phyloP scores from a whole-genome alignment of 2,797 vertebrate genomes.

The Botia almorhae region DNA sequence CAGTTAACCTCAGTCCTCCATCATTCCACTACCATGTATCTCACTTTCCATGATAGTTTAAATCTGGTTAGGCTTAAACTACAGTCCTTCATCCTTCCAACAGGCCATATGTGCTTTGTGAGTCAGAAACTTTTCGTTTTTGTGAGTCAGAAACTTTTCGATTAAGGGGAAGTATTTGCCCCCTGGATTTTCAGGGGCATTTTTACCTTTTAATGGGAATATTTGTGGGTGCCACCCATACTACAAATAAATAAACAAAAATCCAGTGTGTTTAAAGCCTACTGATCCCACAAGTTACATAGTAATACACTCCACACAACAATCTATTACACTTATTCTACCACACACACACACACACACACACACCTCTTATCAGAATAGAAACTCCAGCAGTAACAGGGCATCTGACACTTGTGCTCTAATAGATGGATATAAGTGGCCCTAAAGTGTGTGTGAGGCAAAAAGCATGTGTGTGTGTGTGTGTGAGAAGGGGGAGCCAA shows the following conservation, averaged over 20 bases:
- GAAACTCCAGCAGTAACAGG: constrained; percentile 41
- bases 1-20: not conserved
- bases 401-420: constrained; percentile 53
- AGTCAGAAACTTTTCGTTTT: no score
- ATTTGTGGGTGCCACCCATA: no score
- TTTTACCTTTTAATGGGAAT: no score
- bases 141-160: no score
- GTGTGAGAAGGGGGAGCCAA: constrained; percentile 52
- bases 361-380: constrained; percentile 25
- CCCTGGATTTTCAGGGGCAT: no score
- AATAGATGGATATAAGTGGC: constrained; percentile 50
- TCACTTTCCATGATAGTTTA: not conserved
- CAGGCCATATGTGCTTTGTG: no score
- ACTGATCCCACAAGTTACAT: constrained; percentile 17
- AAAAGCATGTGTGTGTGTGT: constrained; percentile 15
- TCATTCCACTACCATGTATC: constrained; percentile 2
- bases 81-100: not conserved
- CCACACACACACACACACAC: constrained; percentile 10
- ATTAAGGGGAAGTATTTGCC: no score
- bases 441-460: constrained; percentile 41
- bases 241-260: not conserved
- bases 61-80: constrained; percentile 6
- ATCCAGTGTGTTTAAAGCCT: not conserved
- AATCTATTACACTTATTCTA: constrained; percentile 16
- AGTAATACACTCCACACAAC: constrained; percentile 21